Percentiles rank a stretch among this genome's conserved stretches.
Evolutionary conservation across 2,797 vertebrate genomes (phyloP).

Genomic region (Lepus oiostolus): DNA sequence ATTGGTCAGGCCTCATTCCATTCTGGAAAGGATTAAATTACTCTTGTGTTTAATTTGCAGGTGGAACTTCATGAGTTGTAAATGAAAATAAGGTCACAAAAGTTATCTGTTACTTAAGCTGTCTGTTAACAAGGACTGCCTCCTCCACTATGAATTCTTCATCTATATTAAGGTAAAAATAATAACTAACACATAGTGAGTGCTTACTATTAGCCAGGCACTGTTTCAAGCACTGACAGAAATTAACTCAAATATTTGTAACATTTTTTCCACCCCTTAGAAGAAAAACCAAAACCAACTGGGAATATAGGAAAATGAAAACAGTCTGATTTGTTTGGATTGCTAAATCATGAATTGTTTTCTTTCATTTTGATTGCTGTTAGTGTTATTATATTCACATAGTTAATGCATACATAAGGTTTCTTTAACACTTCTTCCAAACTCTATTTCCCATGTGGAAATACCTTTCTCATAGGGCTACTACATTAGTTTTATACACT

Average conservation of each 20-base stretch:
- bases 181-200: not conserved
- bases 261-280: not conserved
- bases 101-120: not conserved
- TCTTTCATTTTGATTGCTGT: constrained; percentile 19
- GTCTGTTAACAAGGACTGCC: not conserved
- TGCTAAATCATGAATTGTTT: not conserved
- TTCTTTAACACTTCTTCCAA: constrained; percentile 19
- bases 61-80: constrained; percentile 5
- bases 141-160: not conserved
- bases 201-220: not conserved
- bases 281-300: constrained; percentile 51
- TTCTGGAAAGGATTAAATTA: constrained; percentile 55
- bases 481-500: not conserved
- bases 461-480: not conserved
- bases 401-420: not conserved
- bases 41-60: constrained; percentile 63
- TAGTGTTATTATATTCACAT: not conserved
- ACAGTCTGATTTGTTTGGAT: not conserved
- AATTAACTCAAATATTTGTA: constrained; percentile 52
- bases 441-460: not conserved
- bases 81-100: constrained; percentile 26
- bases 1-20: not conserved
- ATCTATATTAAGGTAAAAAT: constrained; percentile 31
- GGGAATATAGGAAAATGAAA: constrained; percentile 17
- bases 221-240: not conserved